phyloP scores from a whole-genome alignment of 2,113 vertebrate genomes.

The Pycnonotus jocosus region DNA sequence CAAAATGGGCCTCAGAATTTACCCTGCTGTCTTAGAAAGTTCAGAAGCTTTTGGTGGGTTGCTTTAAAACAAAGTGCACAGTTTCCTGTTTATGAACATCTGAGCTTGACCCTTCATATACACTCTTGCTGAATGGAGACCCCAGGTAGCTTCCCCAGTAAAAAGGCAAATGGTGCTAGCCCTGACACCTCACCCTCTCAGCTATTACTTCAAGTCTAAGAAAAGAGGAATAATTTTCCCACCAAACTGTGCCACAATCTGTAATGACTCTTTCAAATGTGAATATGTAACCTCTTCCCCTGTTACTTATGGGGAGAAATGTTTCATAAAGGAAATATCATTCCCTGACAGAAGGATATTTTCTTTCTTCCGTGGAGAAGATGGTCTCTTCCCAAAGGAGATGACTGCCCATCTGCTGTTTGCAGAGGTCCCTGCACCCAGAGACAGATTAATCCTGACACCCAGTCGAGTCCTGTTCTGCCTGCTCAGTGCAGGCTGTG shows the following conservation, averaged over 20 bases:
- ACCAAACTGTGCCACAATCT: background rate
- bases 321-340: background rate
- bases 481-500: background rate
- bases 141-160: background rate
- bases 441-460: background rate
- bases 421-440: background rate
- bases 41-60: background rate
- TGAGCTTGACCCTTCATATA: background rate
- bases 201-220: background rate
- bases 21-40: background rate
- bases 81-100: background rate
- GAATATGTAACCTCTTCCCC: background rate
- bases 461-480: background rate
- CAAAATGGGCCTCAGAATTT: background rate
- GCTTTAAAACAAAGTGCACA: background rate
- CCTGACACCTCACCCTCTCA: background rate
- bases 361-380: background rate
- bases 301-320: background rate
- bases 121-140: background rate
- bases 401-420: background rate
- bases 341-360: too few species aligned
- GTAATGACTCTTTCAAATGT: background rate
- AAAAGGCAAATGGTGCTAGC: background rate
- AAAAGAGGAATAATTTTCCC: background rate
- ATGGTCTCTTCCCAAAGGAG: background rate